phyloP scores from a whole-genome alignment of 2,888 invertebrate genomes.

The Acleris laterana region DNA sequence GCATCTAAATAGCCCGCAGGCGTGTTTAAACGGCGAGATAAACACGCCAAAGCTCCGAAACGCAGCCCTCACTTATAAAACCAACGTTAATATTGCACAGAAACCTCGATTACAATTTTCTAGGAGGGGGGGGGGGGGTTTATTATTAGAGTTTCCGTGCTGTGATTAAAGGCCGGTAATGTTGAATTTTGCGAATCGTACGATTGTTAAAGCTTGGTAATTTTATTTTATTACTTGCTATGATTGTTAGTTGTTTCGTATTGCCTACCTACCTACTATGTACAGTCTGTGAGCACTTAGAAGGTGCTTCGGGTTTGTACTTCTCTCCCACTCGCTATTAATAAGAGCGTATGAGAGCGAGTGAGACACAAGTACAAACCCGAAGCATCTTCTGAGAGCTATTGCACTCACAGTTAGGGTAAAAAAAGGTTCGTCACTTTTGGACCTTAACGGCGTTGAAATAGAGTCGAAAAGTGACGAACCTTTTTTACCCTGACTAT shows the following conservation, averaged over 20 bases:
- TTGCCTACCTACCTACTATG: neutral
- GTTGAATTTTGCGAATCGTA: conserved; percentile 17
- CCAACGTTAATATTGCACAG: conserved; percentile 28
- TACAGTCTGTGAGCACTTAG: too few species aligned
- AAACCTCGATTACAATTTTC: conserved; percentile 26
- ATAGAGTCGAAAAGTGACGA: too few species aligned
- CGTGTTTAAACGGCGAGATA: conserved; percentile 51
- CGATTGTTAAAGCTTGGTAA: conserved; percentile 16
- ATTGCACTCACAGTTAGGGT: too few species aligned
- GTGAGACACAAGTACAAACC: too few species aligned
- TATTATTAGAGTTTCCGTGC: neutral
- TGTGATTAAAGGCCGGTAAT: conserved; percentile 8
- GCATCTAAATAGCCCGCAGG: conserved; percentile 67
- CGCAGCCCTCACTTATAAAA: conserved; percentile 25
- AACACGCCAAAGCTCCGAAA: conserved; percentile 48
- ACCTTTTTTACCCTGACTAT: too few species aligned
- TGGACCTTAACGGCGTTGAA: too few species aligned
- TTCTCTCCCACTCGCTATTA: too few species aligned
- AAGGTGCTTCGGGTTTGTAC: too few species aligned
- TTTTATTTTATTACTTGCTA: conserved; percentile 1
- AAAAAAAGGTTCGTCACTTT: too few species aligned
- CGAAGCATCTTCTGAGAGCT: too few species aligned
- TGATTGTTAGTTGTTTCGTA: neutral
- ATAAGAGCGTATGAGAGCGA: too few species aligned
- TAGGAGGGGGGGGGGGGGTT: neutral